A percentile compares a stretch with the other conserved stretches of the same genome.
phyloP scores from a whole-genome alignment of 2,888 invertebrate species.

The Torymus auratus region DNA sequence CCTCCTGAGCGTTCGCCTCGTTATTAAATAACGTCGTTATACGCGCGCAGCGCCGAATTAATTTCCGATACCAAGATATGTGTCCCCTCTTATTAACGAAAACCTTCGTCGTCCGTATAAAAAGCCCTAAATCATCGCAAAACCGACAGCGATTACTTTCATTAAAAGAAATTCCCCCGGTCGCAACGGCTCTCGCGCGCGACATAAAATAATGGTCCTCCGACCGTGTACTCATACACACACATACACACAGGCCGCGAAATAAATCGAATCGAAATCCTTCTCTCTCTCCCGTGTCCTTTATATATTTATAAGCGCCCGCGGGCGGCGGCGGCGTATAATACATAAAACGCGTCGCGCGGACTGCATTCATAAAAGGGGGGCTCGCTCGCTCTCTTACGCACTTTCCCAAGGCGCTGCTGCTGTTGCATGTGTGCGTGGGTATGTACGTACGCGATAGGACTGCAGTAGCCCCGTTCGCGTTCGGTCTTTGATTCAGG shows the following conservation, averaged over 20 bases:
- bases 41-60: no score
- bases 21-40: no score
- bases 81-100: not conserved
- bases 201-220: no score
- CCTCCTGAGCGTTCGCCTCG: no score
- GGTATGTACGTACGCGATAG: not conserved
- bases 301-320: conserved; percentile 73
- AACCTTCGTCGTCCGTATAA: not conserved
- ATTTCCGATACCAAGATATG: no score
- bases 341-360: conserved; percentile 57
- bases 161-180: not conserved
- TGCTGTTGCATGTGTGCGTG: no score
- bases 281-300: conserved; percentile 43
- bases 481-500: no score
- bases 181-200: not conserved
- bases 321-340: conserved; percentile 67
- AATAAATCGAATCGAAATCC: conserved; percentile 40
- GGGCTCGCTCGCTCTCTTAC: conserved; percentile 55
- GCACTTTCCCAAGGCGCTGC: conserved; percentile 37
- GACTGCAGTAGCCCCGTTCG: not conserved
- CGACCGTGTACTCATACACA: no score
- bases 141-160: conserved; percentile 6
- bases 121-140: not conserved
- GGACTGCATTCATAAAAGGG: conserved; percentile 72
- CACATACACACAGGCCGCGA: not conserved